phyloP scores from a whole-genome alignment of 53 echinoderm and acorn worm species.

The Henricia sp. region DNA sequence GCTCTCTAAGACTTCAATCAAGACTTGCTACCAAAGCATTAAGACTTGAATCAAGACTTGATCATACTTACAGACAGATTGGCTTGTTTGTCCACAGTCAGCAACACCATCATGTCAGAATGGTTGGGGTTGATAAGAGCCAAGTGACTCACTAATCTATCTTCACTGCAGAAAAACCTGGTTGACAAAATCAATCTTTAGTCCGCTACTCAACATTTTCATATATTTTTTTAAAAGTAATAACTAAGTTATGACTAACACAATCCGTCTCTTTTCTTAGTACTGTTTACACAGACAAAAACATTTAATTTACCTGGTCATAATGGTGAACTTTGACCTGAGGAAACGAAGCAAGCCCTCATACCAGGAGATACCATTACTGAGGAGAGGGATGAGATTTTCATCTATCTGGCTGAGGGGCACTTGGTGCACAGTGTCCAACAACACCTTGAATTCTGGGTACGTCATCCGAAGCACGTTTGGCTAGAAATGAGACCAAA shows the following conservation, averaged over 20 bases:
- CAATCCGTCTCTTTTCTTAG: too few relatives aligned
- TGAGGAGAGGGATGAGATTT: conserved; percentile 69
- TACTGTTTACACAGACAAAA: too few relatives aligned
- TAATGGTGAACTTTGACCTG: conserved; percentile 64
- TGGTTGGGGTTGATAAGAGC: conserved; percentile 82
- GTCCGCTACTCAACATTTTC: too few relatives aligned
- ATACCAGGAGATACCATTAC: conserved; percentile 78
- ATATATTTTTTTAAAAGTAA: too few relatives aligned
- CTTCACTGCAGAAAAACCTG: conserved; percentile 77
- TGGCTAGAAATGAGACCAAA: conserved; percentile 36
- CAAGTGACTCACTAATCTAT: conserved; percentile 76
- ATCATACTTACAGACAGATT: conserved; percentile 66
- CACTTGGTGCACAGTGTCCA: conserved; percentile 77
- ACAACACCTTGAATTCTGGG: conserved; percentile 93
- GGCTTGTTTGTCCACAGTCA: conserved; percentile 81
- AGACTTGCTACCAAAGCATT: too few relatives aligned
- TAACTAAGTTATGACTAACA: too few relatives aligned
- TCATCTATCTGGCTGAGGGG: conserved; percentile 80
- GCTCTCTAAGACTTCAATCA: too few relatives aligned
- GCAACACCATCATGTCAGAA: conserved; percentile 85
- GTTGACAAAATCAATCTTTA: background rate
- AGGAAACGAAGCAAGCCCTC: conserved; percentile 78
- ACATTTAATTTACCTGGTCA: conserved; percentile 26
- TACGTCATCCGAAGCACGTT: conserved; percentile 68
- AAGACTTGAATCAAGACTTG: too few relatives aligned